Evolutionary conservation across 2,797 vertebrate genomes (phyloP).

Genomic region (Heliangelus exortis): DNA sequence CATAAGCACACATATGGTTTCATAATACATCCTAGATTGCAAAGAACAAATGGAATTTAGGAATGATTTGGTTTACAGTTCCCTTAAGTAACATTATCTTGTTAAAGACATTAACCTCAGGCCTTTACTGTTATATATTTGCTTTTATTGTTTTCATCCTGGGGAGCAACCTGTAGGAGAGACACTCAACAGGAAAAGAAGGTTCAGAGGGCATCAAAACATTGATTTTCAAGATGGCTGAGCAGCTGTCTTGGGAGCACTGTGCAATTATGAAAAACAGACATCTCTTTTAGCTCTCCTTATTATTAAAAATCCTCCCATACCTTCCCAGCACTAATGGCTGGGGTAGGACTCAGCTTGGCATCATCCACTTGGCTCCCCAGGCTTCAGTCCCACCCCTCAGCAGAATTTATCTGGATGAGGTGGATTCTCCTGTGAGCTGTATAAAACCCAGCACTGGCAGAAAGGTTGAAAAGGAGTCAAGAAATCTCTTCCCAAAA

Average conservation of each 20-base stretch:
- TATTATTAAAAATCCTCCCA: conserved; percentile 63
- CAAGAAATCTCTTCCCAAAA: not conserved
- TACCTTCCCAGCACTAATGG: conserved; percentile 67
- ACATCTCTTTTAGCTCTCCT: conserved; percentile 62
- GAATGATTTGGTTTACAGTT: conserved; percentile 80
- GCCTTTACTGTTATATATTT: conserved; percentile 81
- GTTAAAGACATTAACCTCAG: conserved; percentile 82
- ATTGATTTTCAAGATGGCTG: conserved; percentile 84
- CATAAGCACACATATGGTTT: conserved; percentile 74
- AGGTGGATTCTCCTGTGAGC: not conserved
- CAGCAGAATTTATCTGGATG: not conserved
- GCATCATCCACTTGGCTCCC: not conserved
- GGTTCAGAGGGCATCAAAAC: conserved; percentile 84
- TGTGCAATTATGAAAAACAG: conserved; percentile 80
- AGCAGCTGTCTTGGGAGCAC: conserved; percentile 76
- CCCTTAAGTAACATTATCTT: conserved; percentile 83
- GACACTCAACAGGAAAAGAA: conserved; percentile 74
- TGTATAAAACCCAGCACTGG: fast-evolving
- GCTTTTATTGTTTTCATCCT: conserved; percentile 81
- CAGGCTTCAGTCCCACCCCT: not conserved
- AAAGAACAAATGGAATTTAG: conserved; percentile 76
- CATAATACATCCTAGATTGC: conserved; percentile 63
- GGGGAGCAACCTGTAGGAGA: conserved; percentile 78
- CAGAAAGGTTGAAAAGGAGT: not conserved
- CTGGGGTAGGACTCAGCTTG: not conserved